These are phyloP conservation scores for Octodon degus DNA, from an alignment of 2,113 vertebrate genomes.

Conservation along the genomic window DNA sequence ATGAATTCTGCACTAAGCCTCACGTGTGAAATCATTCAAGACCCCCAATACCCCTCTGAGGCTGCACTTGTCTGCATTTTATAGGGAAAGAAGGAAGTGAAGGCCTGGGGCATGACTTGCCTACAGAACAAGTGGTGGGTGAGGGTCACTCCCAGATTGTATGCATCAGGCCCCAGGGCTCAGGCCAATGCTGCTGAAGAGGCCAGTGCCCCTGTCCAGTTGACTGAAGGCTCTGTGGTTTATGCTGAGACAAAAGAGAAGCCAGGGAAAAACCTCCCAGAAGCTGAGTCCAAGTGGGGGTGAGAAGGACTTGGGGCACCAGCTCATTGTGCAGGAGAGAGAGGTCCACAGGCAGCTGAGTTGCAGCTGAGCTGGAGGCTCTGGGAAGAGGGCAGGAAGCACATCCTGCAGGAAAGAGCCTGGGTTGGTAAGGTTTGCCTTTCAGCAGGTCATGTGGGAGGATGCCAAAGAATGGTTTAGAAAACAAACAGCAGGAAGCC, in stretches of 20 bases:
- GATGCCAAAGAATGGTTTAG: not conserved
- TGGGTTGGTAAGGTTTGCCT: fast-evolving
- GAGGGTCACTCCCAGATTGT: not conserved
- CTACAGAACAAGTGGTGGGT: not conserved
- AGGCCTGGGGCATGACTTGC: not conserved
- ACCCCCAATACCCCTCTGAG: not conserved
- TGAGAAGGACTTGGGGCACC: not conserved
- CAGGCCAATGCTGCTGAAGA: no score
- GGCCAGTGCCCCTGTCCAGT: no score
- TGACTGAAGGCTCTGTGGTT: not conserved
- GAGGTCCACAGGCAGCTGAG: fast-evolving
- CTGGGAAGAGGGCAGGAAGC: not conserved
- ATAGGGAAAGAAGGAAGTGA: not conserved
- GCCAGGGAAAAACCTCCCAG: not conserved
- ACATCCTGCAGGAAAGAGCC: fast-evolving
- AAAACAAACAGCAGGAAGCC: not conserved
- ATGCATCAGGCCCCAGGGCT: not conserved
- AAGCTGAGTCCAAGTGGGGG: not conserved
- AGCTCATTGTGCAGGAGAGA: not conserved
- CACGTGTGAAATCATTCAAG: fast-evolving
- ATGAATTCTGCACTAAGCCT: fast-evolving
- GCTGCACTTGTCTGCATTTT: not conserved
- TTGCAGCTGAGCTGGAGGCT: not conserved
- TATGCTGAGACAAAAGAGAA: not conserved
- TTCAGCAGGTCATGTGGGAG: not conserved